Evolutionary conservation across 2,888 invertebrate genomes (phyloP), one percentile per base, ranked within the genome.

Genomic region (Trachelus iudaicus): DNA sequence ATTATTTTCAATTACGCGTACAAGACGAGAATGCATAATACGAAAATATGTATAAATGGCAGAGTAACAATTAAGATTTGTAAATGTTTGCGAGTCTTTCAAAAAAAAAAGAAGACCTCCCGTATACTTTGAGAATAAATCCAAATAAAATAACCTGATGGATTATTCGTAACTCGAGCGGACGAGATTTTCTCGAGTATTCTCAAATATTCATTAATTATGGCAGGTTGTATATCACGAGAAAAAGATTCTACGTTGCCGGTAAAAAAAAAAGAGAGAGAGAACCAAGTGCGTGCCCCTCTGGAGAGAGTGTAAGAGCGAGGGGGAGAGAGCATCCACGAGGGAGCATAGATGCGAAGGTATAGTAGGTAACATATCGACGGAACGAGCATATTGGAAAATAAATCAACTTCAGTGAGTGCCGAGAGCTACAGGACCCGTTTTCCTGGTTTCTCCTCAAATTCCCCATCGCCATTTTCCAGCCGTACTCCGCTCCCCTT

Each of bases 131-230:
- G 23, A 56, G 2, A 56, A 56, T 56, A 56, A 56, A 23, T 23
- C 13, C 34, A 69, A 33, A 23, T 35, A n/a, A 37, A 37, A 34
- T 73, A 11, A n/a, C 9, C 31, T 31, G 77, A 73, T 74, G 73
- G 34, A 77, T 23, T 73, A 73, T 33, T 35, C 68, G 69, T 77
- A 77, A 74, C 35, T 69, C 74, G 69, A 77, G 74, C 73, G 74
- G 77, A 35, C 73, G 77, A 77, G 73, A 56, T 56, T 56, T 56
- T 56, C 56, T 23, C 15, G 23, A 23, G 40, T 40, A 23, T 40
- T 40, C 40, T 40, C 40, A 40, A 40, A 15, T 56, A 56, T 56
- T 56, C 56, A 56, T 56, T 56, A 56, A 56, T 56, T 56, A 56
- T 56, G 56, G 56, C 23, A 56, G 56, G 56, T 23, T 56, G 56